Percentiles rank a stretch among this genome's conserved stretches.
These are phyloP conservation scores for Cyphomyrus discorhynchus DNA, from an alignment of 2,113 vertebrate genomes.

Conservation along the genomic window DNA sequence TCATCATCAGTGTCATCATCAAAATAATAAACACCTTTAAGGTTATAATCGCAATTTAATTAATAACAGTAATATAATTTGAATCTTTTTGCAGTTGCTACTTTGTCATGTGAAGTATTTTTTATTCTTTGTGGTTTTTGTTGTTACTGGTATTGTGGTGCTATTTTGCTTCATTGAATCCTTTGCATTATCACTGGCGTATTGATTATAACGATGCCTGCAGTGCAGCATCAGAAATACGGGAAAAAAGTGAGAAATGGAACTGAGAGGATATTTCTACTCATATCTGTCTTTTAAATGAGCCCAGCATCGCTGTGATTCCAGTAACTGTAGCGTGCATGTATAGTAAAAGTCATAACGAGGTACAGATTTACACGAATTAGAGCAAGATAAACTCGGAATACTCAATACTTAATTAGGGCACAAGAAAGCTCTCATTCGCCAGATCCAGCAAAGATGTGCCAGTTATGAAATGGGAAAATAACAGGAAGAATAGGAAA, in stretches of 20 bases:
- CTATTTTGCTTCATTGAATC: neutral
- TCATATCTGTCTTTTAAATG: neutral
- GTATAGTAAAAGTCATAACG: neutral
- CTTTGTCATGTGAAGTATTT: neutral
- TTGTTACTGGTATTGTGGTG: neutral
- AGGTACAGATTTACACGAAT: neutral
- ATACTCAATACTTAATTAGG: slow-evolving; percentile 4
- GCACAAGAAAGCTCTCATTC: neutral
- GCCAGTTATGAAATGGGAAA: neutral
- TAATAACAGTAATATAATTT: neutral
- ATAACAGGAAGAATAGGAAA: neutral
- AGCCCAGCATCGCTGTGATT: neutral
- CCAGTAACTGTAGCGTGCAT: neutral
- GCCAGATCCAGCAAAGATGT: neutral
- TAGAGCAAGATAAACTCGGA: slow-evolving; percentile 12
- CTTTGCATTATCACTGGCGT: neutral
- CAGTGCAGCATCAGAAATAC: neutral
- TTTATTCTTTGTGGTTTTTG: neutral
- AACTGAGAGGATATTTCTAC: neutral
- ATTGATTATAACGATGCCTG: neutral
- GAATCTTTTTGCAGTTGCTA: neutral
- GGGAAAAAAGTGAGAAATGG: neutral
- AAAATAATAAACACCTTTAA: neutral
- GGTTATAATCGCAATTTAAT: neutral
- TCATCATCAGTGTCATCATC: neutral